These are phyloP conservation scores for Stenchaetothrips biformis DNA, from an alignment of 2,888 invertebrate species.

Conservation along the genomic window DNA sequence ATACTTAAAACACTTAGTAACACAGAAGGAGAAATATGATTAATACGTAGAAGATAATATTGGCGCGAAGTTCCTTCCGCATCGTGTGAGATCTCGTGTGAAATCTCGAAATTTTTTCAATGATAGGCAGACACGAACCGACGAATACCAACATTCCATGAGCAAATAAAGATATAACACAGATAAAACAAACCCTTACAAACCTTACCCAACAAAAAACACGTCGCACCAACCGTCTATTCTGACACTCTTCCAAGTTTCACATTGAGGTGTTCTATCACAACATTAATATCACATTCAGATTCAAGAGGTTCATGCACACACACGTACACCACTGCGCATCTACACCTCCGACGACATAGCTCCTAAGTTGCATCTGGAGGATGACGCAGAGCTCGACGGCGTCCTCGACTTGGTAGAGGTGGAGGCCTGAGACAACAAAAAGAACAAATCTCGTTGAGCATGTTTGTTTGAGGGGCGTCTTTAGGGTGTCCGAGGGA, in stretches of 20 bases:
- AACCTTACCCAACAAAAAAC: not conserved
- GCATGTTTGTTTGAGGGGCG: not conserved
- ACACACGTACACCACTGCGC: too few species aligned
- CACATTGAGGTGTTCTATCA: conserved; percentile 5
- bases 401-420: not conserved
- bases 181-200: not conserved
- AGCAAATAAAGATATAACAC: not conserved
- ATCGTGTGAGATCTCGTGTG: not conserved
- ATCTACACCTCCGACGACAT: not conserved
- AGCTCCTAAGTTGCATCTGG: not conserved
- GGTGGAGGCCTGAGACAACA: not conserved
- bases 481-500: not conserved
- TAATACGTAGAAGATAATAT: not conserved
- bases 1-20: not conserved
- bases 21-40: not conserved
- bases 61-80: not conserved
- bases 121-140: not conserved
- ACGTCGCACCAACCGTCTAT: not conserved
- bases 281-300: conserved; percentile 19
- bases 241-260: not conserved
- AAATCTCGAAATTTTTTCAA: not conserved
- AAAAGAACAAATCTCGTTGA: not conserved
- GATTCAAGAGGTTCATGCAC: too few species aligned
- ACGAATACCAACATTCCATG: not conserved
- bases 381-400: not conserved